Conservation (phyloP, 2,113 vertebrate genomes). For the Casuarius casuarius region DNA sequence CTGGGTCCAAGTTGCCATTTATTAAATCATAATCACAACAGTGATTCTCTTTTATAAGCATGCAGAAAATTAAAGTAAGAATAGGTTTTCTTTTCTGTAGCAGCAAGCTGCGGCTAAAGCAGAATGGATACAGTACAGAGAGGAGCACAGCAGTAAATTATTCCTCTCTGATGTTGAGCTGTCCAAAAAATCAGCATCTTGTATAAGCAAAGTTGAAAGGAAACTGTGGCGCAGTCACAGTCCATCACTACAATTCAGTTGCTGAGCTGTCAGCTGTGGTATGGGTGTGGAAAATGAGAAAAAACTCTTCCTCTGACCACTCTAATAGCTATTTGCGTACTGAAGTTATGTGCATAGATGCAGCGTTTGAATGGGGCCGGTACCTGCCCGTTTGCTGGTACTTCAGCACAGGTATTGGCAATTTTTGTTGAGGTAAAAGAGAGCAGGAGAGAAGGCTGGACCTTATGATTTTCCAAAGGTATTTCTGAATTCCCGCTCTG, state of each 20-base stretch:
- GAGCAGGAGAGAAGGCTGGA: neutral
- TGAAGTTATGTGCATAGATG: neutral
- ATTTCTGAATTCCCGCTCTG: neutral
- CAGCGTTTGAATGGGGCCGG: neutral
- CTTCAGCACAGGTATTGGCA: neutral
- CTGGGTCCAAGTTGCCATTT: neutral
- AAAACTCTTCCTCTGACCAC: neutral
- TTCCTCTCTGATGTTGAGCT: neutral
- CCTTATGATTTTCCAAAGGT: neutral
- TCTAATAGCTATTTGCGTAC: neutral
- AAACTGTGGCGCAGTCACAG: neutral
- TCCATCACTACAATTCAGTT: neutral
- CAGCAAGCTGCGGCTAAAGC: neutral
- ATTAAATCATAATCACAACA: constrained; percentile 31
- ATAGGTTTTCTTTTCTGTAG: constrained; percentile 6
- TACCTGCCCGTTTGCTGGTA: neutral
- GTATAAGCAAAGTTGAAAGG: constrained; percentile 30
- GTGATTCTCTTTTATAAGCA: neutral
- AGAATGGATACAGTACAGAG: neutral
- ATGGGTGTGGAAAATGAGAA: neutral
- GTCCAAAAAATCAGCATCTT: neutral
- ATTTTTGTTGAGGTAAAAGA: neutral
- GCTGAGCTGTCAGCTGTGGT: neutral
- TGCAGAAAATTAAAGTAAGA: constrained; percentile 37
- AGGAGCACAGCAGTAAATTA: constrained; percentile 31